phyloP scores from a whole-genome alignment of 2,888 invertebrate genomes.

The Drosophila anceps region DNA sequence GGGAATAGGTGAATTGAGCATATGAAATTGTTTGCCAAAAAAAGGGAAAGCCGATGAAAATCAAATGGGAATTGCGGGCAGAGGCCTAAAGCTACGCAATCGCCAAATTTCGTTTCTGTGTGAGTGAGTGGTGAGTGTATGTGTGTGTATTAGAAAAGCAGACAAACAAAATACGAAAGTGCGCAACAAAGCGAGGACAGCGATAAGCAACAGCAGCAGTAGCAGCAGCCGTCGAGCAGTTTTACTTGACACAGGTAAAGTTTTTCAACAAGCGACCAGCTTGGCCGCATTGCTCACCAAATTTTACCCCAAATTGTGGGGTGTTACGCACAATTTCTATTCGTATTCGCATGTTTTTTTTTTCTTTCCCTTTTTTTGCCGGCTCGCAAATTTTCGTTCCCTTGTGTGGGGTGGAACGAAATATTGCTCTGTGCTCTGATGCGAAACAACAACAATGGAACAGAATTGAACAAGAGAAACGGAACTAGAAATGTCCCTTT shows the following conservation, averaged over 20 bases:
- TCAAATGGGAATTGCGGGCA: slow-evolving; percentile 45
- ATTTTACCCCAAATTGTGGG: slow-evolving; percentile 85
- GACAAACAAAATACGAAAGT: slow-evolving; percentile 38
- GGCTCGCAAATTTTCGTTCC: slow-evolving; percentile 9
- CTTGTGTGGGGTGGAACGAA: background rate
- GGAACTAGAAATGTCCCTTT: slow-evolving; percentile 20
- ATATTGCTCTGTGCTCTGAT: background rate
- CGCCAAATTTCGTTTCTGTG: slow-evolving; percentile 39
- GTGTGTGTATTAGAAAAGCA: too few relatives aligned
- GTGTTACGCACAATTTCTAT: slow-evolving; percentile 78
- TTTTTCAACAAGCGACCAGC: slow-evolving; percentile 20
- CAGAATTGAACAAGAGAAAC: slow-evolving; percentile 16
- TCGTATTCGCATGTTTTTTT: background rate
- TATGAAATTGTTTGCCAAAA: slow-evolving; percentile 30
- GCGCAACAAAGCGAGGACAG: slow-evolving; percentile 35
- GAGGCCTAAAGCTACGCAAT: slow-evolving; percentile 40
- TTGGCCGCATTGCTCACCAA: slow-evolving; percentile 83
- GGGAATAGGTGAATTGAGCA: slow-evolving; percentile 40
- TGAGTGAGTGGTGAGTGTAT: too few relatives aligned
- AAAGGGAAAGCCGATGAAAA: slow-evolving; percentile 45
- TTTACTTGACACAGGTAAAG: slow-evolving; percentile 48
- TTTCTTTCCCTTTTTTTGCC: slow-evolving; percentile 8
- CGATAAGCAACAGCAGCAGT: slow-evolving; percentile 31
- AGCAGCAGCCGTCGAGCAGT: slow-evolving; percentile 16
- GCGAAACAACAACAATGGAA: slow-evolving; percentile 13